phyloP scores from a whole-genome alignment of 2,113 vertebrate species.

The Poeciliopsis turrubarensis region DNA sequence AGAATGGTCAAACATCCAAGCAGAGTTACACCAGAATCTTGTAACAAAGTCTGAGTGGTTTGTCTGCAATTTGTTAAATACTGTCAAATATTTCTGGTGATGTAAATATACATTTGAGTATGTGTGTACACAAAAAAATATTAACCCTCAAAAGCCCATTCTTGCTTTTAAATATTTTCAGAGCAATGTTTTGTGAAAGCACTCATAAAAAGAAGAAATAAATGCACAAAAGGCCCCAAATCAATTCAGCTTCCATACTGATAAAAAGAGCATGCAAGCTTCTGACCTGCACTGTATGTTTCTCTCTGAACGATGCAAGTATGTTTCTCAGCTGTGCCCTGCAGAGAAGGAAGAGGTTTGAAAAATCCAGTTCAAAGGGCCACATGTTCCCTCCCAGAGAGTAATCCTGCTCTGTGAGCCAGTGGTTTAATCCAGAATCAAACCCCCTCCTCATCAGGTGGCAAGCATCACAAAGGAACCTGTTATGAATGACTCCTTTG shows the following conservation, averaged over 20 bases:
- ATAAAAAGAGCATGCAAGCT: not conserved
- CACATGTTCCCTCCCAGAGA: constrained; percentile 61
- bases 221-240: constrained; percentile 7
- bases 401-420: constrained; percentile 54
- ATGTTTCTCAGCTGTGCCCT: constrained; percentile 13
- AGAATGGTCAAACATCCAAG: not conserved
- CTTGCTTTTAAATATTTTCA: not conserved
- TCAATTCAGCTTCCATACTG: constrained; percentile 19
- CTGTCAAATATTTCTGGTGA: too few species aligned
- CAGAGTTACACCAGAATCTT: not conserved
- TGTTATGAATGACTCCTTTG: constrained; percentile 37
- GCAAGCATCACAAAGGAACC: constrained; percentile 33
- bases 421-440: constrained; percentile 59
- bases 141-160: not conserved
- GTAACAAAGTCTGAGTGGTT: too few species aligned
- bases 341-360: constrained; percentile 19
- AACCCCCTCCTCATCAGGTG: constrained; percentile 40
- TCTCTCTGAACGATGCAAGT: constrained; percentile 12
- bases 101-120: too few species aligned
- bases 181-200: not conserved
- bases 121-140: not conserved
- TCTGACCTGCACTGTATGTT: constrained; percentile 9
- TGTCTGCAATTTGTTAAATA: too few species aligned
- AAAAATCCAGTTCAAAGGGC: constrained; percentile 54
- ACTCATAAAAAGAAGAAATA: not conserved